Base-by-base conservation (phyloP, 1,140 invertebrate genomes). In the Theocolax elegans region DNA sequence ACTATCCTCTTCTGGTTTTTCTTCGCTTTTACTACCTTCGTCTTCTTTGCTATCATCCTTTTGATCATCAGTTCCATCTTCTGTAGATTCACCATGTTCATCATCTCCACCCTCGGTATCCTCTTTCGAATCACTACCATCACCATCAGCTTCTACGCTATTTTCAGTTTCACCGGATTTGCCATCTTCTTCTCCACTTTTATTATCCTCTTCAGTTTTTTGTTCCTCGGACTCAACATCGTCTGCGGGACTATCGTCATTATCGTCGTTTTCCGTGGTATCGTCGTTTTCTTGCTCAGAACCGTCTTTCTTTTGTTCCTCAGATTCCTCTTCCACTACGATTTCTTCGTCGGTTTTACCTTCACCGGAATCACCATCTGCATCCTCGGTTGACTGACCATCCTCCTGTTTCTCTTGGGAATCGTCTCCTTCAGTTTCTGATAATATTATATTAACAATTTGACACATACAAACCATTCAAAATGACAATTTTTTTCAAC, bases 221-320 rank as follows among this genome's bases (percentile, higher is more conserved):
- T 60, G 60, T 38, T 72, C 42, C 0, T 40, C n/a, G 15, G 73
- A 27, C 64, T 67, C 64, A 15, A 46, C 71, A 12, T 66, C 69
- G 67, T 58, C 74, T 69, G 42, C 72, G 71, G 17, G 60, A 69
- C 38, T 67, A 56, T 68, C 40, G 67, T 62, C 38, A 40, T 59
- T 65, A 38, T 64, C 56, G 17, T 59, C 51, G 21, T 25, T 15
- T 42, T 21, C 63, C 40, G 51, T 51, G 15, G 21, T 49, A 1
- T 51, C 60, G 21, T 51, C 40, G 29, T 62, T 23, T 1, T 51
- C 44, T 23, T 65, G 48, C n/a, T 12, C 35, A 17, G 23, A 48
- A 46, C 59, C 58, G 74, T 84, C 82, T 81, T 87, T 83, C 79
- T 82, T 78, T 29, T 76, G 68, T 31, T 82, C 80, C 21, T 77